phyloP scores from a whole-genome alignment of 2,888 invertebrate genomes.

The Lepidocyrtinus sp. region DNA sequence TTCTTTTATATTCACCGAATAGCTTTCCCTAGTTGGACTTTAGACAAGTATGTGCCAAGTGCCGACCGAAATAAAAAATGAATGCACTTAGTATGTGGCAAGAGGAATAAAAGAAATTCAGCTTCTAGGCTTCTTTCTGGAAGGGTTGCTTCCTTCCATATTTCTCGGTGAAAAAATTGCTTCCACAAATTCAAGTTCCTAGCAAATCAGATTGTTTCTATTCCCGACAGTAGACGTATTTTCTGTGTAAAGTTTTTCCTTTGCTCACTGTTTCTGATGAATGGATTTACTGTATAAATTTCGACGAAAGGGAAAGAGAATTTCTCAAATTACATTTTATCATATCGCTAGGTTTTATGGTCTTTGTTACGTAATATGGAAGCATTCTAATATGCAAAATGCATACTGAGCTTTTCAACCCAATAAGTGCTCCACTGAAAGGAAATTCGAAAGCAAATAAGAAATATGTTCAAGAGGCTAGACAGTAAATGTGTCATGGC shows the following conservation, averaged over 20 bases:
- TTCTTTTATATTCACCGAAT: not conserved
- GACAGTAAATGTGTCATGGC: no score
- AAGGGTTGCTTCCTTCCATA: constrained; percentile 5
- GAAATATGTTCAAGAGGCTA: no score
- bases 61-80: not conserved
- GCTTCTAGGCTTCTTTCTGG: not conserved
- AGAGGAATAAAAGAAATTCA: not conserved
- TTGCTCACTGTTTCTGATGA: no score
- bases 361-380: no score
- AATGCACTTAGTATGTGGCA: not conserved
- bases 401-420: no score
- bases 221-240: no score
- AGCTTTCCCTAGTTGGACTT: not conserved
- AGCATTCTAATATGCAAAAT: no score
- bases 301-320: not conserved
- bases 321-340: not conserved
- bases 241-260: no score
- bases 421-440: no score
- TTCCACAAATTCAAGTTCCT: constrained; percentile 7
- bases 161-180: not conserved
- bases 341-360: no score
- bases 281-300: no score
- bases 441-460: no score
- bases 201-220: not conserved
- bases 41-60: not conserved